Conservation (phyloP, 2,797 vertebrate genomes). For the Acanthurus tractus region DNA sequence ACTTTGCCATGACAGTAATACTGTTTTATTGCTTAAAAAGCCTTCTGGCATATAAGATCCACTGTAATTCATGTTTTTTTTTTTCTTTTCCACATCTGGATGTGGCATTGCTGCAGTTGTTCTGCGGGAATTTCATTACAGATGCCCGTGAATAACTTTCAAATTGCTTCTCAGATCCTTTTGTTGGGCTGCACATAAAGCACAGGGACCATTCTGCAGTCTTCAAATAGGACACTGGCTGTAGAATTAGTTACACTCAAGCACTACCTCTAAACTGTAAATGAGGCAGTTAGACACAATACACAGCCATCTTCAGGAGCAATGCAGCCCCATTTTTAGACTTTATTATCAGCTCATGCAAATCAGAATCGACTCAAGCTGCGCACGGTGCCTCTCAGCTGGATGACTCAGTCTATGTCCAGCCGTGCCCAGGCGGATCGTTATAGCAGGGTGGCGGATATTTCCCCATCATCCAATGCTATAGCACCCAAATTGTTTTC, state of each 20-base stretch:
- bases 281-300: conserved; percentile 65
- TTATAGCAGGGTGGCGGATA: conserved; percentile 63
- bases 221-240: conserved; percentile 42
- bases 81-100: not conserved
- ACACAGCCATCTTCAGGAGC: conserved; percentile 48
- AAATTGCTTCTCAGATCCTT: conserved; percentile 30
- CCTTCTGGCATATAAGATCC: not conserved
- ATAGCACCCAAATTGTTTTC: conserved; percentile 75
- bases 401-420: conserved; percentile 66
- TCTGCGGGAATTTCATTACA: conserved; percentile 48
- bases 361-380: conserved; percentile 67
- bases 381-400: conserved; percentile 54
- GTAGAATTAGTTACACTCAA: conserved; percentile 59
- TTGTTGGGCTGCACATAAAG: conserved; percentile 55
- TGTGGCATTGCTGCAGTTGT: conserved; percentile 2
- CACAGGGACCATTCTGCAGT: conserved; percentile 20
- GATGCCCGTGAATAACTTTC: conserved; percentile 50
- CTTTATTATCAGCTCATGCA: conserved; percentile 71
- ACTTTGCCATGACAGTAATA: not conserved
- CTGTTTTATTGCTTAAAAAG: conserved; percentile 5
- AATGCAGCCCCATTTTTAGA: conserved; percentile 49
- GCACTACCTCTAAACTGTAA: conserved; percentile 60
- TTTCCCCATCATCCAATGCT: conserved; percentile 53
- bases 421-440: conserved; percentile 62
- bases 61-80: conserved; percentile 38